A percentile compares a stretch with the other conserved stretches of the same genome.
These are phyloP conservation scores for Drosophila antonietae DNA, from an alignment of 2,888 invertebrate species.

Conservation along the genomic window DNA sequence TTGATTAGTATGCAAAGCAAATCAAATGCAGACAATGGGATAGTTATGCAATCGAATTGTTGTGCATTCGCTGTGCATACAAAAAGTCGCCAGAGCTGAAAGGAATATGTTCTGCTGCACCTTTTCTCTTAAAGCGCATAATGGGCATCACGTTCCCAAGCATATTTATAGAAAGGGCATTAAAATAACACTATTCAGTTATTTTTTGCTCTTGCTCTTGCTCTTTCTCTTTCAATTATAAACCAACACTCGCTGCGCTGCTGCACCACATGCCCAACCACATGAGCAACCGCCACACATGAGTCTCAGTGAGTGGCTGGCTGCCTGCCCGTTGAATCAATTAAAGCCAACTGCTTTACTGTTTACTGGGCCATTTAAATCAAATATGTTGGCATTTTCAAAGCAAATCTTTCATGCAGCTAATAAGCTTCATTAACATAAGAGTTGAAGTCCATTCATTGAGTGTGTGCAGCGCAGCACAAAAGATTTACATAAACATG, in stretches of 20 bases:
- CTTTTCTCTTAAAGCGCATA: background rate
- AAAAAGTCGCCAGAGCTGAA: background rate
- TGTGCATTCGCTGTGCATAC: constrained; percentile 1
- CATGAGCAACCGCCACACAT: constrained; percentile 16
- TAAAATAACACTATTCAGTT: constrained; percentile 9
- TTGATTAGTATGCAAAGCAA: constrained; percentile 25
- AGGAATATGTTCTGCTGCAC: constrained; percentile 1
- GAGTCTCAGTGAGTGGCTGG: constrained; percentile 18
- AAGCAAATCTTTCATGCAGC: constrained; percentile 70
- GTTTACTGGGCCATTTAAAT: constrained; percentile 73
- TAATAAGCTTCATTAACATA: constrained; percentile 67
- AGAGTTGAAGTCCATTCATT: constrained; percentile 28
- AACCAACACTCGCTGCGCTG: constrained; percentile 29
- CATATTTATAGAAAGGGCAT: constrained; percentile 37
- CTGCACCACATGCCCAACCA: constrained; percentile 35
- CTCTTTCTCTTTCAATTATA: constrained; percentile 36
- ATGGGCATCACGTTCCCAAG: constrained; percentile 1
- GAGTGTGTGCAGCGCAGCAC: constrained; percentile 20
- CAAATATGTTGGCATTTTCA: constrained; percentile 48
- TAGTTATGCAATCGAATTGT: constrained; percentile 13
- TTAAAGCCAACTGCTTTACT: constrained; percentile 69
- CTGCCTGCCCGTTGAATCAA: constrained; percentile 56
- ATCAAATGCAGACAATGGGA: background rate
- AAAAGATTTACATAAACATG: constrained; percentile 49
- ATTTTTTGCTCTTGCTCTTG: constrained; percentile 5